Evolutionary conservation across 2,888 invertebrate genomes (phyloP), one percentile per base, ranked within the genome.

Genomic region (Drosophila eohydei): DNA sequence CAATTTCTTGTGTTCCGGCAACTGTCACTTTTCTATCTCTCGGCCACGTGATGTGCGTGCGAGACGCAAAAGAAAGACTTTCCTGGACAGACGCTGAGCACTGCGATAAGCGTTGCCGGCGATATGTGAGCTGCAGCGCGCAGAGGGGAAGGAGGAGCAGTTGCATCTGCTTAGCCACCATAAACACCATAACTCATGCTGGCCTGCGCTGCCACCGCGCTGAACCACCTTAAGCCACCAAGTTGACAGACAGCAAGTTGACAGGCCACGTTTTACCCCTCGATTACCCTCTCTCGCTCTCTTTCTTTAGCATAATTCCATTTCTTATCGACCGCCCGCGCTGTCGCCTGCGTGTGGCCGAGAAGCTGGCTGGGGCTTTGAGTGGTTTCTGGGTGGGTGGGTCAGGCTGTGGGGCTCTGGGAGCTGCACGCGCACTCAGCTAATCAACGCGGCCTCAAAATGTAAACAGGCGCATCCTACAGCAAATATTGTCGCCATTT

Each of bases 401-500:
- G 30, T 4, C 41, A 41, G 54, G 38, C 32, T 8, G 54, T 51
- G 48, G 26, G 43, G 34, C 7, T 30, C 28, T 21, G 50, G 54
- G 34, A n/a, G 38, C 26, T 46, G 64, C 68, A 66, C 56, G 64
- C 80, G 81, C 83, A 79, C 81, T 88, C 81, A 78, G 81, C 83
- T 87, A 87, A 87, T 88, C 87, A 88, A 83, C 81, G 71, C 83
- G 77, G 71, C 77, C 80, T 78, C 82, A 83, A 85, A 91, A 88
- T 83, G 91, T 84, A 90, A 91, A 88, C 88, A 79, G 79, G 85
- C 80, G 71, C 80, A 81, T 86, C 79, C 82, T 80, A 81, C 78
- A 66, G 80, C 82, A 84, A 90, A 89, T 80, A 88, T 71, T 86
- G 89, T 90, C 91, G 91, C 91, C 91, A 91, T 91, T 91, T 91